Conservation (phyloP, 2,797 vertebrate species). For the Sphenodon punctatus region DNA sequence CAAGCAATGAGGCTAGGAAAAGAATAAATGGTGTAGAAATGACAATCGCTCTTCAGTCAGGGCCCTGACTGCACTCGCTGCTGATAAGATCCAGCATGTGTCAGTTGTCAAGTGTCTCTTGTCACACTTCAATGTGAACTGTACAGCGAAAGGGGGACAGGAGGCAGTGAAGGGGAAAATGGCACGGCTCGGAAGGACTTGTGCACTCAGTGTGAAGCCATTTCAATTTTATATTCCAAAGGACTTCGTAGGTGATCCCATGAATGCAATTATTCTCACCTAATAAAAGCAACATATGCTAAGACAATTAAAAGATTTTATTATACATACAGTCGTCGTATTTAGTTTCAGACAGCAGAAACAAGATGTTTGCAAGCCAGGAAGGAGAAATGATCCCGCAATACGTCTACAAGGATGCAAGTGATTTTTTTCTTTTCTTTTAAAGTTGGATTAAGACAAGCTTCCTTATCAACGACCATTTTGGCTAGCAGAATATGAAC, state of each 20-base stretch:
- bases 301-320: constrained; percentile 99
- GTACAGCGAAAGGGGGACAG: constrained; percentile 87
- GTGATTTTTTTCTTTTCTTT: constrained; percentile 45
- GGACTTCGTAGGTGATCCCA: constrained; percentile 98
- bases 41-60: constrained; percentile 89
- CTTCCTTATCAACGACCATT: constrained; percentile 46
- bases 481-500: constrained; percentile 39
- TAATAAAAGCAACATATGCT: constrained; percentile 99
- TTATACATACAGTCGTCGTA: constrained; percentile 96
- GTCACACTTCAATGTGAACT: constrained; percentile 93
- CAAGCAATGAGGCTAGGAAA: constrained; percentile 76
- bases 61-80: constrained; percentile 85
- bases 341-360: constrained; percentile 78
- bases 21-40: constrained; percentile 93
- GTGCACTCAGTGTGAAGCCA: constrained; percentile 98
- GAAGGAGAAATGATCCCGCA: constrained; percentile 27
- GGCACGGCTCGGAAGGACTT: constrained; percentile 94
- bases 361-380: constrained; percentile 50
- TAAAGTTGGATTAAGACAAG: constrained; percentile 52
- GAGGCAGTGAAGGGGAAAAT: constrained; percentile 96
- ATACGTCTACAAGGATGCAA: constrained; percentile 22
- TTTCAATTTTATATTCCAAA: constrained; percentile 97
- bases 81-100: constrained; percentile 90
- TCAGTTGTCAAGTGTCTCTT: constrained; percentile 88
- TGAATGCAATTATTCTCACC: constrained; percentile 99